Base-by-base conservation (phyloP, 2,888 invertebrate species). In the Caenorhabditis zanzibari region DNA sequence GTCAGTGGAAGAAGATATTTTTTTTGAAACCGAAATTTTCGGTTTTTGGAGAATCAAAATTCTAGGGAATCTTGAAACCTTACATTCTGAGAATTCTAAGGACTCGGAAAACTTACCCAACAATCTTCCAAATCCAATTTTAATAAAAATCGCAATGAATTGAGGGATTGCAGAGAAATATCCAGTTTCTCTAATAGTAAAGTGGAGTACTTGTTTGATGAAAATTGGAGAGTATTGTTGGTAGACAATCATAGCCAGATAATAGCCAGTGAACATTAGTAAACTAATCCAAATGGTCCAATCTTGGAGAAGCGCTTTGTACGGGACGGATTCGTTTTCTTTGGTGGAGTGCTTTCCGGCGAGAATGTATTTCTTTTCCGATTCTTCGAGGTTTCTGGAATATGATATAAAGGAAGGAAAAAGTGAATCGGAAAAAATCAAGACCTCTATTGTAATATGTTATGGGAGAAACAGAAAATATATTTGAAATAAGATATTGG, bases 161-260 rank as follows among this genome's bases (percentile, higher is more conserved):
- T 84, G 85, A 24, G 87, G 87, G 35, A 87, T 87, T 3, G 82
- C 87, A 1, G 87, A 85, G 56, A 87, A 87, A 35, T 84, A 87
- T 54, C 87, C 87, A 49, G 87, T 87, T 61, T 87, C 82, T 71
- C 85, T 64, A 19, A 87, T 82, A 0, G 84, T 66, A 52, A 76
- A 87, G 56, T 85, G 81, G 0, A 87, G 80, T 9, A 86, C 86
- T 64, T 87, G 85, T 80, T 83, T 85, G 59, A 87, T 87, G 72
- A 87, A 87, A 24, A 81, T 87, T 0, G 87, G 87, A 44, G 82
- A 82, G 72, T 87, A 87, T 63, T 81, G 84, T 72, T 87, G 87
- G 75, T 87, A 87, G 24, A 85, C 77, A 56, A 87, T 87, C 87
- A 87, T 87, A 2, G 85, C 87, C 32, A 86, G 32, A 41, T 87